These are phyloP conservation scores for Hyla sarda DNA, from an alignment of 2,113 vertebrate genomes.

Conservation along the genomic window DNA sequence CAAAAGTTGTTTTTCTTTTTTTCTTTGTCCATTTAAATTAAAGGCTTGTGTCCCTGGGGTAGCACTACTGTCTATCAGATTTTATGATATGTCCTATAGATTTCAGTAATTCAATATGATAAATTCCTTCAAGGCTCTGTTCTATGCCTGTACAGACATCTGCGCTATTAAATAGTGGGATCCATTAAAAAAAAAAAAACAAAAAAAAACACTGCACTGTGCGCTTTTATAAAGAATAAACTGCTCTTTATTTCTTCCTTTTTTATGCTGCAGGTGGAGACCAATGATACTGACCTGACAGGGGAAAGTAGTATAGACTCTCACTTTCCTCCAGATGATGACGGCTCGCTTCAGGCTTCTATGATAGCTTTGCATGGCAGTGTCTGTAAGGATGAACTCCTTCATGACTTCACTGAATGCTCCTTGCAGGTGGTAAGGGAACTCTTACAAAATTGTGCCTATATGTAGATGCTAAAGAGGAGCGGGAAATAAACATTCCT, in stretches of 20 bases:
- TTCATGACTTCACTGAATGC: slow-evolving; percentile 72
- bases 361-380: slow-evolving; percentile 82
- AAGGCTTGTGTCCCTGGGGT: too few species aligned
- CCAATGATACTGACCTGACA: slow-evolving; percentile 78
- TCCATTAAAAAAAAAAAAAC: too few species aligned
- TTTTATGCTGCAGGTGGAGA: slow-evolving; percentile 82
- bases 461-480: background rate
- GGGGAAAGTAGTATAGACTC: slow-evolving; percentile 80
- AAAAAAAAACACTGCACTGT: too few species aligned
- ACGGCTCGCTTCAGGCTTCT: slow-evolving; percentile 81
- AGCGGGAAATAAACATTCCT: background rate
- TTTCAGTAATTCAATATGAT: too few species aligned
- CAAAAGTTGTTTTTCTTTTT: too few species aligned
- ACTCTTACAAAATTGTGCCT: background rate
- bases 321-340: slow-evolving; percentile 74
- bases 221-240: background rate
- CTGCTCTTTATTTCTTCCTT: background rate
- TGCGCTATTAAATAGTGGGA: too few species aligned
- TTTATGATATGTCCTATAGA: too few species aligned
- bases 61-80: too few species aligned
- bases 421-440: slow-evolving; percentile 83
- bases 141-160: too few species aligned
- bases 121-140: too few species aligned
- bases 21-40: too few species aligned
- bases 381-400: slow-evolving; percentile 75